A percentile compares a stretch with the other conserved stretches of the same genome.
These are phyloP conservation scores for Chloroceryle inda DNA, from an alignment of 2,797 vertebrate species.

Conservation along the genomic window DNA sequence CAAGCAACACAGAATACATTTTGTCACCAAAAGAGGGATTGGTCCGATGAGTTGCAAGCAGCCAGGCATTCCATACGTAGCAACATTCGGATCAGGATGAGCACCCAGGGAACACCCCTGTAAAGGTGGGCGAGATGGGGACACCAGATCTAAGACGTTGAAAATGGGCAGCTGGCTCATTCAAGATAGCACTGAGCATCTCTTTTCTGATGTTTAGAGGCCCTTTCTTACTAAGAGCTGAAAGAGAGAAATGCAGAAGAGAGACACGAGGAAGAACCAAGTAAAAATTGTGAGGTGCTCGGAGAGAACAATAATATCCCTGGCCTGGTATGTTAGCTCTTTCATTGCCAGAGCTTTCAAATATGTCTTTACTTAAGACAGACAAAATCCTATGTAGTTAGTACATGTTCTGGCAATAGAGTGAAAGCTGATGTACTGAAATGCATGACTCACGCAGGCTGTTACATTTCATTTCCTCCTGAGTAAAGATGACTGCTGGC, in stretches of 20 bases:
- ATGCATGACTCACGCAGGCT: conserved; percentile 49
- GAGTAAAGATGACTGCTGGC: conserved; percentile 22
- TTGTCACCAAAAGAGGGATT: too few species aligned
- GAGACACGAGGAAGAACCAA: background rate
- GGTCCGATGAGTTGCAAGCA: background rate
- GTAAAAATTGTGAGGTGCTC: background rate
- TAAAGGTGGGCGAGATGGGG: background rate
- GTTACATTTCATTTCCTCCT: conserved; percentile 59
- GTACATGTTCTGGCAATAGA: conserved; percentile 27
- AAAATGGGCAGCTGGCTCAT: background rate
- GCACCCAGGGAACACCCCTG: background rate
- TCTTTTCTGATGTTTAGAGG: background rate
- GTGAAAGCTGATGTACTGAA: conserved; percentile 45
- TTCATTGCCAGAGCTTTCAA: conserved; percentile 40
- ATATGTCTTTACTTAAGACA: conserved; percentile 9
- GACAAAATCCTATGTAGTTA: background rate
- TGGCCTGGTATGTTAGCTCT: background rate
- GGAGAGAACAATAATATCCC: background rate
- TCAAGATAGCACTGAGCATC: background rate
- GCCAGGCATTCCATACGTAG: background rate
- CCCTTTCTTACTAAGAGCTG: background rate
- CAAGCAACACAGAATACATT: background rate
- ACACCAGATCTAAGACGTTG: background rate
- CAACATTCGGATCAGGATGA: background rate
- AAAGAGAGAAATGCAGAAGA: background rate